Base-by-base conservation (phyloP, 2,888 invertebrate genomes). In the Epirrhoe tristata region DNA sequence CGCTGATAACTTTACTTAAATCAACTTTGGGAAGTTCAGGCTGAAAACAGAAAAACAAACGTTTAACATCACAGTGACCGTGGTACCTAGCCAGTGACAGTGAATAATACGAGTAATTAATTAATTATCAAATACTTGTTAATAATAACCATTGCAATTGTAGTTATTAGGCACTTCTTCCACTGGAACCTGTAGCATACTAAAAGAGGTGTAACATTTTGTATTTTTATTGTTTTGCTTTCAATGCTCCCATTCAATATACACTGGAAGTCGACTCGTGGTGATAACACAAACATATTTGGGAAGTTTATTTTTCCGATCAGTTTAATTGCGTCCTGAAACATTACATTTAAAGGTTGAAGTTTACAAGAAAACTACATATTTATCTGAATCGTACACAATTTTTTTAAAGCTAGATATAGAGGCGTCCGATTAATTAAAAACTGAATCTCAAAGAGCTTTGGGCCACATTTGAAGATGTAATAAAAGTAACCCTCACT, bases 251-350 rank as follows among this genome's bases (percentile, higher is more conserved):
- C 88, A 74, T 92, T 92, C 46, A 88, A 77, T 70, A 96, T 89
- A 78, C 95, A 95, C 55, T 94, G 94, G 79, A 97, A 96, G 81
- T 95, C 94, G 4, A 96, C 83, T 67, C 86, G 83, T 12, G 90
- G 89, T 51, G 95, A 93, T 68, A 92, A 81, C 61, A 96, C 87
- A 50, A 90, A 88, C 57, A 97, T 81, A 77, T 96, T 96, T 0
- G 97, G 96, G 80, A 95, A 96, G 85, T 96, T 95, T 0, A 96
- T 94, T 82, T 94, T 94, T 39, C 95, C 96, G 54, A 85, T 86
- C 52, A 97, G 81, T 71, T 93, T 93, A 56, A 97, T 91, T 67
- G 90, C 91, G 77, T 96, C 96, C 96, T 96, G 79, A 67, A 92
- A 87, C 67, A 55, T 54, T 57, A 58, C 12, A 43, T 39, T 39